Base-by-base conservation (phyloP, 1,140 invertebrate species). In the Caerostris extrusa region DNA sequence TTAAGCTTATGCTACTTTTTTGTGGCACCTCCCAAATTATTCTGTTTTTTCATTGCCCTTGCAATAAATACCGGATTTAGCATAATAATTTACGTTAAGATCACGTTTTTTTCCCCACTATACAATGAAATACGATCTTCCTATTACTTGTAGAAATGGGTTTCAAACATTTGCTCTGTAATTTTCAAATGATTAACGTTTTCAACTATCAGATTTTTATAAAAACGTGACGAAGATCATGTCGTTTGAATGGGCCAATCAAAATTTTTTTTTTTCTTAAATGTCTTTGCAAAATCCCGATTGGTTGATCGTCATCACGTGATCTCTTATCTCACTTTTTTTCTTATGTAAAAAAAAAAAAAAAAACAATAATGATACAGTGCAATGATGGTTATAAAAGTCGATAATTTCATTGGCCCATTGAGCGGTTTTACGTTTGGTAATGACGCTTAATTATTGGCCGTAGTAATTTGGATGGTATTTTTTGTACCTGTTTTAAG, bases 141-240 rank as follows among this genome's bases (percentile, higher is more conserved):
- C 64, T 12, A 85, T 7, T 50, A 8, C 19, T n/a, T 34, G 55
- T 58, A 86, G 50, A 10, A 88, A 88, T 67, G 86, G 86, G 86
- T 88, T 88, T 55, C 86, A 19, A 61, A 57, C 58, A 57, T 88
- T 64, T 57, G 58, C 58, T 58, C 83, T 85, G 86, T 64, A 88
- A 88, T 88, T 64, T 88, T 88, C 86, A 53, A 88, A 88, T 88
- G 86, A 88, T 88, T 88, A 88, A 88, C 86, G 86, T 88, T 64
- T 64, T 64, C 86, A 61, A 17, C 53, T n/a, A 64, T 57, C 60
- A 88, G 50, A 64, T 50, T 77, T 77, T 77, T 50, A 77, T 53
- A 53, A 50, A 53, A 88, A 64, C 86, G 86, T 88, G 86, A 88
- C 86, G 61, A 88, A 34, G 34, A 50, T 64, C 58, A 64, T 14